Evolutionary conservation across 2,888 invertebrate genomes (phyloP), one percentile per base, ranked within the genome.

Genomic region (Hylaea fasciaria): DNA sequence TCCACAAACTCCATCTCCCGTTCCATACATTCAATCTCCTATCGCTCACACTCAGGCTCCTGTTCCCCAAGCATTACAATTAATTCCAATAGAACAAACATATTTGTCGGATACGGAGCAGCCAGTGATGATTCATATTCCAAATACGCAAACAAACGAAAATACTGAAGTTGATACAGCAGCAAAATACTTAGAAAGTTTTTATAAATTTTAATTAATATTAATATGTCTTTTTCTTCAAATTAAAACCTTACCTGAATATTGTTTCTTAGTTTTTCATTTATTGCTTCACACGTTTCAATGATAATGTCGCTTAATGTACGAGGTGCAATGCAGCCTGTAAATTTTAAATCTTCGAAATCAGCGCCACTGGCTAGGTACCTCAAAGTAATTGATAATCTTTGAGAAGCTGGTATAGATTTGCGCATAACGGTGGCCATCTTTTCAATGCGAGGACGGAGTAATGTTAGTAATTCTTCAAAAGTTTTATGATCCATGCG

Each of bases 271-370:
- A 60, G 45, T 40, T 40, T 54, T 49, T 60, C 44, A 52, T 44
- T 57, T 57, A 57, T 62, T 44, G 62, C 62, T 39, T 62, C 62
- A 50, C 62, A 57, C 43, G 62, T 62, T 53, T 62, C 62, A 48
- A 53, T 49, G 43, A 62, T 62, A 44, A 62, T 62, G 39, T 35
- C 35, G 43, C 44, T 44, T 40, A 62, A 57, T 50, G 57, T 62
- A 43, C 57, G 53, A 57, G 57, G 62, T 45, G 62, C 53, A 54
- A 62, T 37, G 46, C 40, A 48, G 50, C 49, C 39, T 46, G 32
- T 44, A 62, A 57, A 62, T 47, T 62, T 61, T 57, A 54, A 62
- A 46, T 62, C 57, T 62, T 62, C 62, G 44, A 54, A 57, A 51
- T 57, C 57, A 17, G 40, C 45, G 50, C 57, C 62, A 54, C 49